Base-by-base conservation (phyloP, 2,888 invertebrate genomes). In the Hipparchia sbordonii region DNA sequence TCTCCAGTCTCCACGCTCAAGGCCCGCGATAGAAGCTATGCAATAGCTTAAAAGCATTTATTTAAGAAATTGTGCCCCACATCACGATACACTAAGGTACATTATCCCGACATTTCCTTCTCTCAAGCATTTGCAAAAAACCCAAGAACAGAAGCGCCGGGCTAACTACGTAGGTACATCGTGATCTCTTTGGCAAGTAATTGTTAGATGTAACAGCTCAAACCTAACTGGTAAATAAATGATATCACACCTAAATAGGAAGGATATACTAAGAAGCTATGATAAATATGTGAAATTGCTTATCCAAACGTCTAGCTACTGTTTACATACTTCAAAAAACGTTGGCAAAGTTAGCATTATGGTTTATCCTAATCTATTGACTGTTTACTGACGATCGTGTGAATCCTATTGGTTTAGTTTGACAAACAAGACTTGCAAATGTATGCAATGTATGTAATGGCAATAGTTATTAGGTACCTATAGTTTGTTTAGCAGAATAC, bases 331-430 rank as follows among this genome's bases (percentile, higher is more conserved):
- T 52, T 52, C 51, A 33, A 9, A 65, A 65, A 65, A 52, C 10
- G 12, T 51, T 65, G n/a, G 33, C 65, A 23, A 33, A 52, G 33
- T 52, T 51, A 51, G 33, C 48, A 63, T 63, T 51, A 52, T 33
- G 52, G 51, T 52, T 51, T 52, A 52, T 65, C 33, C 65, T 52
- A 12, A 52, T 2, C 33, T 33, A 51, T 63, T 63, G 63, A 63
- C 63, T 45, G 10, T 67, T 45, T 46, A 46, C 56, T 8, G 13
- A 9, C 57, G 13, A 57, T 67, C 9, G 46, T 23, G 57, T 57
- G 57, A 57, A 67, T 67, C 10, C 56, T 67, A 13, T 67, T 67
- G 57, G 46, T 67, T 67, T 67, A 46, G 46, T 46, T 46, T 8
- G 45, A 57, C 57, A 67, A 67, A 67, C 46, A 67, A 9, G 13